phyloP scores from a whole-genome alignment of 2,113 vertebrate genomes.

The Anas platyrhynchos region DNA sequence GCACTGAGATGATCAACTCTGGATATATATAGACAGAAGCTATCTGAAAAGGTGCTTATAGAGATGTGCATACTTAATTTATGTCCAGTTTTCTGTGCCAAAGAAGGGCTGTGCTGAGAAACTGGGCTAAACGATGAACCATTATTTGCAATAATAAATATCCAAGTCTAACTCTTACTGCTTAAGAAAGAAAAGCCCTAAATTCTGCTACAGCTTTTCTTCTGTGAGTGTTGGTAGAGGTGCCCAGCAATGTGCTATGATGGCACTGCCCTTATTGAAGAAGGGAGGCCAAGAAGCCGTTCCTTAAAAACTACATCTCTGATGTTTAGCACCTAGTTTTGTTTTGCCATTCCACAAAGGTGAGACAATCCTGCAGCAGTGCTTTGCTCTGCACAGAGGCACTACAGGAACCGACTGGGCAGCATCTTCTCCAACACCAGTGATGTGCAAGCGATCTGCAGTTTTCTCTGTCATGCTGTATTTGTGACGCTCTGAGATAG shows the following conservation, averaged over 20 bases:
- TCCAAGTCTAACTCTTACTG: background rate
- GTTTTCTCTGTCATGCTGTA: background rate
- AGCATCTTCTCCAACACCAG: background rate
- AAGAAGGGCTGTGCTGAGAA: background rate
- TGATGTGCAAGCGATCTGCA: background rate
- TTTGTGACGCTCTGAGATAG: background rate
- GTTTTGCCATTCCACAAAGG: background rate
- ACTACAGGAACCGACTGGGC: background rate
- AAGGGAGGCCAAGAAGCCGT: background rate
- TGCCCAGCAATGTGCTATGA: background rate
- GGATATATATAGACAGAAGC: background rate
- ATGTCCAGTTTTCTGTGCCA: background rate
- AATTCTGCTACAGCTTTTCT: background rate
- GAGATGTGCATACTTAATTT: background rate
- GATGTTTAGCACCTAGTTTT: background rate
- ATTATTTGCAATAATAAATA: background rate
- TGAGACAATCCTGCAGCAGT: background rate
- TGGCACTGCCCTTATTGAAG: background rate
- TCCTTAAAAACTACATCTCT: background rate
- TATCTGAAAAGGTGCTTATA: background rate
- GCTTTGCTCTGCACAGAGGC: background rate
- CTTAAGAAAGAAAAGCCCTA: background rate
- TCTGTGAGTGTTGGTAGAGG: background rate
- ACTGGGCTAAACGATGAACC: background rate
- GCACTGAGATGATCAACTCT: background rate